phyloP scores from a whole-genome alignment of 1,140 invertebrate genomes.

The Melanaphis sacchari region DNA sequence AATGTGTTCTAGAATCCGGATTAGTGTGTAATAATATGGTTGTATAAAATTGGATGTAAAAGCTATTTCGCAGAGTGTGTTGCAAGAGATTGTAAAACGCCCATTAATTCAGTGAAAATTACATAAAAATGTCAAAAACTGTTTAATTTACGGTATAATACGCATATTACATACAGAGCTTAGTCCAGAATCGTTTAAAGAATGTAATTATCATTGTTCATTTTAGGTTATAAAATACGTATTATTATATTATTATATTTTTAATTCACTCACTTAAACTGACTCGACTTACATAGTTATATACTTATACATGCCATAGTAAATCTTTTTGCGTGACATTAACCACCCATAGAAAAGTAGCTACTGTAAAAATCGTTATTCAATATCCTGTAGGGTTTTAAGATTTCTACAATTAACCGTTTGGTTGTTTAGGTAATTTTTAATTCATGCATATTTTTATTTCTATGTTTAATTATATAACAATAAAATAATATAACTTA shows the following conservation, averaged over 20 bases:
- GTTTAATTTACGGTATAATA: neutral
- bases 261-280: neutral
- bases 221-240: neutral
- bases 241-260: neutral
- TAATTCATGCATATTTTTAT: neutral
- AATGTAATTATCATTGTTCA: neutral
- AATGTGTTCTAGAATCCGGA: neutral
- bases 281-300: neutral
- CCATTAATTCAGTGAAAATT: neutral
- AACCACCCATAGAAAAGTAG: neutral
- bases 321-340: neutral
- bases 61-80: neutral
- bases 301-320: neutral
- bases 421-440: neutral
- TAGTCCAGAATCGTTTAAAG: neutral
- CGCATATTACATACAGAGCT: neutral
- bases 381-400: neutral
- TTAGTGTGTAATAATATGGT: neutral
- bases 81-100: neutral
- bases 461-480: neutral
- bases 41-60: neutral
- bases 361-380: neutral
- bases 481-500: neutral
- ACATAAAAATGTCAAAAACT: neutral
- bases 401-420: neutral